Base-by-base conservation (phyloP, 2,113 vertebrate species). In the Tenebrosternarchus preto region DNA sequence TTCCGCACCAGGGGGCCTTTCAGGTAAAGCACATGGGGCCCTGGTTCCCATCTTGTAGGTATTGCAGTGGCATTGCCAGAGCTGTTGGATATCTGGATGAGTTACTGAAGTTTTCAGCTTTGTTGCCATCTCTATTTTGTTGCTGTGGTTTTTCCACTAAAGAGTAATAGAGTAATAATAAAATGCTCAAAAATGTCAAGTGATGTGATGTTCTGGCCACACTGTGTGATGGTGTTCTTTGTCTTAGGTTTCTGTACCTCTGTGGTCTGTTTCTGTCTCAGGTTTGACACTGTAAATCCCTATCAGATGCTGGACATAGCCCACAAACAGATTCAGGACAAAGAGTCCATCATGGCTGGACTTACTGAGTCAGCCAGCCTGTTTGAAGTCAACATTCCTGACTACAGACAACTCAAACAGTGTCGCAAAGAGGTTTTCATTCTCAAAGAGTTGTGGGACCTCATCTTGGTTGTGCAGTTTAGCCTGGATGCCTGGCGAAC, bases 351-450 rank as follows among this genome's bases (percentile, higher is more conserved):
- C 53, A 94, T 98, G 96, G 83, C 91, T 55, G 93, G 90, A 0
- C 93, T 98, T 81, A 91, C 88, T 55, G 91, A 95, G 33, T 95
- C 96, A 0, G 96, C 96, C 56, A 85, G 83, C 53, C 90, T 99
- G 73, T 99, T 99, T 85, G 98, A 99, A 90, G 95, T 99, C 86
- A 93, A 24, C 0, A 76, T 96, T 59, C 93, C 96, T 0, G 95
- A 98, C 67, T 97, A 93, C 64, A 96, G 92, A 88, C 96, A 97
- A 22, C 91, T 99, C 78, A 92, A 87, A 78, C 95, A 96, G 84
- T 97, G 97, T 92, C 93, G 95, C 79, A 96, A 90, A 86, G 93
- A 94, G 82, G 87, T 89, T 3, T 87, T 88, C 67, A 91, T 92
- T 39, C 91, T 96, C 55, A 95, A 95, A 85, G 92, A 93, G 71